Evolutionary conservation across 2,113 vertebrate species (phyloP).

Genomic region (Ictidomys tridecemlineatus): DNA sequence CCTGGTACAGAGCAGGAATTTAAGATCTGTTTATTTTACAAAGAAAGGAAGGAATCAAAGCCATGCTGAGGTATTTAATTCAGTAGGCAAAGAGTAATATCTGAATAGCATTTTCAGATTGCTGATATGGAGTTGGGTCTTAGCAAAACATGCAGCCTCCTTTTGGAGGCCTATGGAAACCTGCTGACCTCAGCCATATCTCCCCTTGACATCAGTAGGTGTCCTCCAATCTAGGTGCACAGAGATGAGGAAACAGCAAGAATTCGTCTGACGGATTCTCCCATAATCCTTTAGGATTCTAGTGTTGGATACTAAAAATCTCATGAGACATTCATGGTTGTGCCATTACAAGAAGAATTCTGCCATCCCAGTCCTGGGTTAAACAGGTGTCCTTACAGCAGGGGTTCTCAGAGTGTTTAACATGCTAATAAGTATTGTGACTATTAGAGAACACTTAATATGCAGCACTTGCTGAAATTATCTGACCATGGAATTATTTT

Average conservation of each 20-base stretch:
- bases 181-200: not conserved
- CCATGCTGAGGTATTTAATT: not conserved
- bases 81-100: not conserved
- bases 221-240: not conserved
- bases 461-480: not conserved
- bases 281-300: not conserved
- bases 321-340: slow-evolving; percentile 30
- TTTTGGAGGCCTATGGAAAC: not conserved
- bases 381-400: slow-evolving; percentile 10
- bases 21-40: not conserved
- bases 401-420: not conserved
- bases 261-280: not conserved
- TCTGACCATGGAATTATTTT: slow-evolving; percentile 15
- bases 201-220: not conserved
- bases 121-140: not conserved
- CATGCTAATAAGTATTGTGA: not conserved
- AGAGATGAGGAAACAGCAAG: not conserved
- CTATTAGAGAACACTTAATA: not conserved
- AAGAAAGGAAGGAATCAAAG: slow-evolving; percentile 33
- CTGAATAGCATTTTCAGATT: not conserved
- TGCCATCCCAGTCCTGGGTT: not conserved
- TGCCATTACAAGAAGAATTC: slow-evolving; percentile 1
- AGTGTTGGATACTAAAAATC: not conserved
- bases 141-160: not conserved
- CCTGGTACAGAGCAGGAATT: not conserved